Conservation (phyloP, 2,113 vertebrate species). For the Raja brachyura region DNA sequence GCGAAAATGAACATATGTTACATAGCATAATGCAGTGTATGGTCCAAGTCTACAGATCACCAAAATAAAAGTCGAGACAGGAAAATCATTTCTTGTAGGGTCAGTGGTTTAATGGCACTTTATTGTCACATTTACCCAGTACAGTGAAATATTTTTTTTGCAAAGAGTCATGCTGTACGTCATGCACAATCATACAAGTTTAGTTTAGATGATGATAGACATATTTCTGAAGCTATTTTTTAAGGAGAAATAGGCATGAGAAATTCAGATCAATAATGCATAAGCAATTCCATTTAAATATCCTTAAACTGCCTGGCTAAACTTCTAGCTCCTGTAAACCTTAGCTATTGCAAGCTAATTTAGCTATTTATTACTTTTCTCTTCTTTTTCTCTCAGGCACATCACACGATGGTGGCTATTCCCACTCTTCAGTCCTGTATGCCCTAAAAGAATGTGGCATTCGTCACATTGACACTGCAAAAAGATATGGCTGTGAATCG, state of each 20-base stretch:
- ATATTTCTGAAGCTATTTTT: background rate
- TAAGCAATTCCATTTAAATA: background rate
- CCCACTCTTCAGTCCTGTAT: conserved; percentile 57
- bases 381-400: conserved; percentile 50
- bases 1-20: background rate
- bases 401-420: conserved; percentile 64
- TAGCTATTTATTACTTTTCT: background rate
- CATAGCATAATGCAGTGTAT: background rate
- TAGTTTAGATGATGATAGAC: no score
- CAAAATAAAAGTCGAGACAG: background rate
- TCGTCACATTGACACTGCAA: conserved; percentile 66
- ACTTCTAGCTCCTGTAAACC: background rate
- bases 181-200: no score
- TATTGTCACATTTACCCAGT: background rate
- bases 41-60: background rate
- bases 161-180: no score
- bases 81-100: background rate
- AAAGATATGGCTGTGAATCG: conserved; percentile 61
- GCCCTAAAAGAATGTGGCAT: conserved; percentile 61
- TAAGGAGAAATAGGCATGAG: background rate
- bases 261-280: background rate
- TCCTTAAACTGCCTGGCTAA: background rate
- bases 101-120: background rate
- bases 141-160: no score
- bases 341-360: background rate